phyloP scores from a whole-genome alignment of 2,113 vertebrate species.

The Thinocorus orbignyianus region DNA sequence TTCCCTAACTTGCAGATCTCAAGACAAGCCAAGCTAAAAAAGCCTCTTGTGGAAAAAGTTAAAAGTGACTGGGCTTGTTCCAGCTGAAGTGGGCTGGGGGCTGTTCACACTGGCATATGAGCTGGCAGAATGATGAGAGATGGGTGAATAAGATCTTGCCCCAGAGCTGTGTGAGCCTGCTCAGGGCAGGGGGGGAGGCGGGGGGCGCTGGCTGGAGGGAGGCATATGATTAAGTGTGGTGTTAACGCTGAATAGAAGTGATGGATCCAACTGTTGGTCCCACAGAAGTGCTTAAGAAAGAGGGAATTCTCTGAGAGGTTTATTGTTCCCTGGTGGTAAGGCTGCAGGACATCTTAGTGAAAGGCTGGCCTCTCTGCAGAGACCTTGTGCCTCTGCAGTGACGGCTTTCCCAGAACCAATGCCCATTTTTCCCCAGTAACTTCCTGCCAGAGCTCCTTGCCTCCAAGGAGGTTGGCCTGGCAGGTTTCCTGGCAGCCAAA shows the following conservation, averaged over 20 bases:
- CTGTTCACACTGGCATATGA: not conserved
- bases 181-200: fast-evolving
- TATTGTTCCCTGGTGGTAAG: conserved; percentile 16
- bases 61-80: not conserved
- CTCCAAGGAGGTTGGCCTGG: conserved; percentile 23
- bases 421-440: not conserved
- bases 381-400: conserved; percentile 32
- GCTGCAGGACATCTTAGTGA: conserved; percentile 44
- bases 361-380: conserved; percentile 32
- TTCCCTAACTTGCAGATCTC: not conserved
- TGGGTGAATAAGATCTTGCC: not conserved
- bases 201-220: not conserved
- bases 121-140: not conserved
- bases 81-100: not conserved
- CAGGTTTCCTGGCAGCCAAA: not conserved
- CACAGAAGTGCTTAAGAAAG: conserved; percentile 4
- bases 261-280: not conserved
- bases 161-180: not conserved
- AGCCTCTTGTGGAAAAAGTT: not conserved
- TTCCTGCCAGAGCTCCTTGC: conserved; percentile 4
- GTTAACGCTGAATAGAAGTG: not conserved
- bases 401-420: conserved; percentile 11
- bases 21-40: not conserved
- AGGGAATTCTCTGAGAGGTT: conserved; percentile 43
- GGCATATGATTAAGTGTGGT: conserved; percentile 10